Conservation (phyloP, 2,113 vertebrate species). For the Brachyhypopomus gauderio region DNA sequence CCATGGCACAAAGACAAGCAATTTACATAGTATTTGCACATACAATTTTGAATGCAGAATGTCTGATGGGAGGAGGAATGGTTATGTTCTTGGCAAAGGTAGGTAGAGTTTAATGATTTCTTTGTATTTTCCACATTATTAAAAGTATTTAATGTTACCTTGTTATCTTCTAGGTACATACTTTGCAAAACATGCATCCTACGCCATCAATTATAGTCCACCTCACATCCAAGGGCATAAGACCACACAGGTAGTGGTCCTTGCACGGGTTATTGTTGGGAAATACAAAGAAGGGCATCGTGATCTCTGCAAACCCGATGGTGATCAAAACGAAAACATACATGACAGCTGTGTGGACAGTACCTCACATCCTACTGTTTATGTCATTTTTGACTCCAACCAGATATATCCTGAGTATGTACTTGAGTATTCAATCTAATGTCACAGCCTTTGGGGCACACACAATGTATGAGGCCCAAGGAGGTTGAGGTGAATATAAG, state of each 20-base stretch:
- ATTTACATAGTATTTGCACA: constrained; percentile 85
- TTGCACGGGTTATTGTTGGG: constrained; percentile 83
- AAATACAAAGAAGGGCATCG: constrained; percentile 71
- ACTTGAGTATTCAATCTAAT: constrained; percentile 73
- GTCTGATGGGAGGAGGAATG: constrained; percentile 67
- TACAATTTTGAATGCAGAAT: constrained; percentile 88
- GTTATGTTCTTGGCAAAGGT: constrained; percentile 80
- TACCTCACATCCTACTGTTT: constrained; percentile 75
- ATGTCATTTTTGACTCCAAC: constrained; percentile 86
- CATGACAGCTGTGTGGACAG: constrained; percentile 86
- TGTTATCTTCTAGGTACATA: constrained; percentile 78
- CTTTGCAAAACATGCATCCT: constrained; percentile 80
- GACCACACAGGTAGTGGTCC: constrained; percentile 76
- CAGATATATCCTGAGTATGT: constrained; percentile 91
- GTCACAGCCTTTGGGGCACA: no score
- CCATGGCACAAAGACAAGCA: constrained; percentile 81
- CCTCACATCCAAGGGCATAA: accelerated
- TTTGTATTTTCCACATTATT: not conserved
- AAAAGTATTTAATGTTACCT: not conserved
- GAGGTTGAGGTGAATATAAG: no score
- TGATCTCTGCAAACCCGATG: constrained; percentile 77
- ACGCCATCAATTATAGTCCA: constrained; percentile 76
- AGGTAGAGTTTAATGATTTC: constrained; percentile 26
- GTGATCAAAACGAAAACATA: constrained; percentile 72
- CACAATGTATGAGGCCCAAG: no score